These are phyloP conservation scores for Mylabris phalerata DNA, from an alignment of 1,140 invertebrate species.

Conservation along the genomic window DNA sequence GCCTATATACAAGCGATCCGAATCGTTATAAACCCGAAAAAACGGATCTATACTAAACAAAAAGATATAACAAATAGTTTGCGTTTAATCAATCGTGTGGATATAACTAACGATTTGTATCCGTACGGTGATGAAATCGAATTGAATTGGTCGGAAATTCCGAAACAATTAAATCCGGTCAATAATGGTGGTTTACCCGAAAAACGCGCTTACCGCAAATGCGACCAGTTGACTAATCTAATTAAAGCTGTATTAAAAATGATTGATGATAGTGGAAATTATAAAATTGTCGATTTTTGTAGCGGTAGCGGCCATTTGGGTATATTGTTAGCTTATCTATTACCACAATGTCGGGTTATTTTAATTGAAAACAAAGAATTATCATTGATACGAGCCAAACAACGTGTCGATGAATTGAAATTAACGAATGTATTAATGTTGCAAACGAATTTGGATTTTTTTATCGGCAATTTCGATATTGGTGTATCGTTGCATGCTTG, in stretches of 20 bases:
- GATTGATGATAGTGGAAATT: slow-evolving; percentile 39
- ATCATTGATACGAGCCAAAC: slow-evolving; percentile 67
- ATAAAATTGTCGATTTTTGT: slow-evolving; percentile 88
- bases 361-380: slow-evolving; percentile 91
- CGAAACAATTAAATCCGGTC: slow-evolving; percentile 64
- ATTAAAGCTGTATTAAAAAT: slow-evolving; percentile 69
- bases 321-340: slow-evolving; percentile 71
- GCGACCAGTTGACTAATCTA: slow-evolving; percentile 84
- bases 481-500: slow-evolving; percentile 89
- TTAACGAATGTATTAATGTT: slow-evolving; percentile 73
- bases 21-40: slow-evolving; percentile 66
- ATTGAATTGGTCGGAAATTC: slow-evolving; percentile 60
- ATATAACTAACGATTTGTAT: slow-evolving; percentile 38
- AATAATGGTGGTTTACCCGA: slow-evolving; percentile 68
- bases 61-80: slow-evolving; percentile 63
- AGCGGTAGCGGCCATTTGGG: slow-evolving; percentile 90
- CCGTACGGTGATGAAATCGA: slow-evolving; percentile 43
- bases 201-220: slow-evolving; percentile 68
- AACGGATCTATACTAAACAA: slow-evolving; percentile 67
- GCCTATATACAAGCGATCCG: slow-evolving; percentile 74
- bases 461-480: slow-evolving; percentile 69
- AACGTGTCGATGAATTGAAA: slow-evolving; percentile 59
- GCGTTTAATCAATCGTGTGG: slow-evolving; percentile 39
- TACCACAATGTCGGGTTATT: slow-evolving; percentile 70
- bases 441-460: slow-evolving; percentile 85